Evolutionary conservation across 2,113 vertebrate species (phyloP), one percentile per base, ranked within the genome.

Genomic region (Aspidoscelis tigris): DNA sequence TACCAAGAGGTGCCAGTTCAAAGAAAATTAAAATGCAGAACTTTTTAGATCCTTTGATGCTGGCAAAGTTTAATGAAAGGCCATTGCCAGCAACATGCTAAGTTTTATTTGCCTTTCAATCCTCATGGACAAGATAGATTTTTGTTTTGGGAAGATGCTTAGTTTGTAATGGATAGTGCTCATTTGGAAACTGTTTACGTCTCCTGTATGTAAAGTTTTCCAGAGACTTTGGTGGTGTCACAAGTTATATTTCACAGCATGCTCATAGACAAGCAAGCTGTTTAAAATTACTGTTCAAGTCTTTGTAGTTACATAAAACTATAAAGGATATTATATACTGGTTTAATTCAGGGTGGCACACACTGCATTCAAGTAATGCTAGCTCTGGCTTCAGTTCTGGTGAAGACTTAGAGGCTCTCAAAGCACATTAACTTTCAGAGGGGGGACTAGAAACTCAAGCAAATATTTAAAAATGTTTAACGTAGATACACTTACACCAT

Each of bases 91-190:
- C 83, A n/a, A 39, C 89, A 82, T 14, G 76, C 24, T 65, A 91
- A 89, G 3, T 24, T 92, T 89, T 87, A 47, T 82, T 75, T 41
- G 50, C 58, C 16, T 86, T 80, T 90, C 78, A 78, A 44, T 84
- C 53, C 81, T 80, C 43, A 82, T 53, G 85, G 82, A 84, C 72
- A 86, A 86, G 88, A 87, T 0, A 90, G 41, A 87, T 89, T 92
- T 78, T 92, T 83, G 71, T 78, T 94, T 88, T 83, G 81, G 81
- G 72, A 87, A 89, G 68, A 88, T 33, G 69, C 69, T 77, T 86
- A 66, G 71, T 81, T 88, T 89, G 55, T 72, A 39, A 88, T 2
- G 33, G 75, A 81, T 85, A 86, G 66, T 24, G 18, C 43, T 16
- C 76, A 76, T 6, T 80, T 74, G 75, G 84, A 86, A 90, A 83